A percentile compares a stretch with the other conserved stretches of the same genome.
These are phyloP conservation scores for Hippoglossus stenolepis DNA, from an alignment of 2,113 vertebrate genomes.

Conservation along the genomic window DNA sequence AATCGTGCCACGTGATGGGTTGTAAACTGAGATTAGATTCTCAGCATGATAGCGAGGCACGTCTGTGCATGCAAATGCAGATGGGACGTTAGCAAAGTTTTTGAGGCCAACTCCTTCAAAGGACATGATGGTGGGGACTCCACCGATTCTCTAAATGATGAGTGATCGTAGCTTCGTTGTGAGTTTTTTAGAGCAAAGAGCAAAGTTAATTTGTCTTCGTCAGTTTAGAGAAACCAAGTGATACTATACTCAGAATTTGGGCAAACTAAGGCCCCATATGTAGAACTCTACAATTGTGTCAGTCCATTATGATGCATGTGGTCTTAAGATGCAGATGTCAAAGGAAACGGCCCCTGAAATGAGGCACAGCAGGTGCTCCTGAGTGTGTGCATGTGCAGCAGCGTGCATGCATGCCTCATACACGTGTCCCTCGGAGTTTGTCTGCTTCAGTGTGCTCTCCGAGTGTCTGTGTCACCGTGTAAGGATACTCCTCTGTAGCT, in stretches of 20 bases:
- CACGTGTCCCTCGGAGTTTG: conserved; percentile 43
- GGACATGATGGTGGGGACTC: not conserved
- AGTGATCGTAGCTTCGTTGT: too few relatives aligned
- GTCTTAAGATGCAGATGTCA: conserved; percentile 24
- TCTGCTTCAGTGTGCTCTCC: conserved; percentile 44
- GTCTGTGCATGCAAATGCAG: conserved; percentile 50
- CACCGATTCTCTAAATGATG: too few relatives aligned
- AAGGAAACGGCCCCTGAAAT: conserved; percentile 35
- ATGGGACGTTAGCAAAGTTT: conserved; percentile 29
- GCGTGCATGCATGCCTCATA: conserved; percentile 28
- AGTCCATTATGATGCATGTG: too few relatives aligned
- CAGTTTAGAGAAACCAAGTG: not conserved
- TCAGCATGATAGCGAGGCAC: conserved; percentile 55
- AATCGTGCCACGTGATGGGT: conserved; percentile 49
- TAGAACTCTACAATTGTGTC: too few relatives aligned
- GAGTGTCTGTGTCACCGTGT: conserved; percentile 44
- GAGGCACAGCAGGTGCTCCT: conserved; percentile 9
- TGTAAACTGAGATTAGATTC: conserved; percentile 76
- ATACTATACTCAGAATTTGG: too few relatives aligned
- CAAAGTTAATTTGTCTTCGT: too few relatives aligned
- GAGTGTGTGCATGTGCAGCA: conserved; percentile 1
- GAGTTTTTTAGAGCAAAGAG: too few relatives aligned
- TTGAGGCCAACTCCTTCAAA: not conserved
- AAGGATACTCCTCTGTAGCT: conserved; percentile 59
- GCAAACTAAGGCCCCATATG: too few relatives aligned